These are phyloP conservation scores for Oithona nana DNA, from an alignment of 2,888 invertebrate genomes.

Conservation along the genomic window DNA sequence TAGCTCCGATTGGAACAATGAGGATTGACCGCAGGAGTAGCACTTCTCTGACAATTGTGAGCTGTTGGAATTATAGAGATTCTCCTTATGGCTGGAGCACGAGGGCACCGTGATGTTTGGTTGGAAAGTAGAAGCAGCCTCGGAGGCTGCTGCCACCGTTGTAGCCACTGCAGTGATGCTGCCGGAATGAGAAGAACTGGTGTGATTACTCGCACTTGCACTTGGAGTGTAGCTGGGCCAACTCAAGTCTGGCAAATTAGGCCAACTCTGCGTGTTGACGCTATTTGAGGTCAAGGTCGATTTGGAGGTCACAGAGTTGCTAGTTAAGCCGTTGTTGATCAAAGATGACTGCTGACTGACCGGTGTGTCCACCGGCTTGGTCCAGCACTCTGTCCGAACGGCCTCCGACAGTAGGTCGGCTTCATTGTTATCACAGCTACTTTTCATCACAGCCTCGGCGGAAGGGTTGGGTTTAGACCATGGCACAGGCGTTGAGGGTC, in stretches of 20 bases:
- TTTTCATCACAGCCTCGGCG: not conserved
- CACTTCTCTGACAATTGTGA: not conserved
- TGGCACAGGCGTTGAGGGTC: not conserved
- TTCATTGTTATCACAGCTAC: not conserved
- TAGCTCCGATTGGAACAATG: conserved; percentile 9
- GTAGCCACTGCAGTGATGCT: not conserved
- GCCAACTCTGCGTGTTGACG: not conserved
- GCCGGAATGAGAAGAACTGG: not conserved
- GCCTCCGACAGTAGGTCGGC: not conserved
- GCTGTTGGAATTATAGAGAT: not conserved
- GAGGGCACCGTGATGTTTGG: not conserved
- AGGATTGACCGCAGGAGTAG: conserved; percentile 13
- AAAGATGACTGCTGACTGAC: not conserved
- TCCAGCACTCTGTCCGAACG: not conserved
- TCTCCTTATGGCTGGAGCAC: not conserved
- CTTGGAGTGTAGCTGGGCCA: not conserved
- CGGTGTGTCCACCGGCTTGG: not conserved
- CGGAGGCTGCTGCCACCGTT: not conserved
- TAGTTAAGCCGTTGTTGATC: not conserved
- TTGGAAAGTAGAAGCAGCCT: not conserved
- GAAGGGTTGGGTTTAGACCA: not conserved
- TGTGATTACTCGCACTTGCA: not conserved
- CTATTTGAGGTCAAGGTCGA: not conserved
- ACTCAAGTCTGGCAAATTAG: not conserved
- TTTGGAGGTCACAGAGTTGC: not conserved